phyloP scores from a whole-genome alignment of 1,140 invertebrate genomes.

The Pogonomyrmex californicus region DNA sequence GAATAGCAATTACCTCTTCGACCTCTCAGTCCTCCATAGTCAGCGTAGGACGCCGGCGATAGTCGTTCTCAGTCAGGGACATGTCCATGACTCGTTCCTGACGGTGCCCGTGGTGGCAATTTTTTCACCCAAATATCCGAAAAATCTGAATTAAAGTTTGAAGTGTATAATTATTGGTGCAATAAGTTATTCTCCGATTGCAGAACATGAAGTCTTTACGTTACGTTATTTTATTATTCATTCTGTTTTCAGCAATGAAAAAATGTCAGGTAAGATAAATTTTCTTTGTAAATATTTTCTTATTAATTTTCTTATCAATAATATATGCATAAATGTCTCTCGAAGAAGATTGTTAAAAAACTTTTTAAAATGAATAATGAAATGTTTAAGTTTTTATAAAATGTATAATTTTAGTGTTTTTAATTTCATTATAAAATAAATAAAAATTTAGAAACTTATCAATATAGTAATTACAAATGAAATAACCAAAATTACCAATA shows the following conservation, averaged over 20 bases:
- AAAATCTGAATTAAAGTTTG: not conserved
- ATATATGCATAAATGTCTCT: not conserved
- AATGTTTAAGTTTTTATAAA: not conserved
- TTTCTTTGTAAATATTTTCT: not conserved
- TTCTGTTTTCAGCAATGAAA: constrained; percentile 22
- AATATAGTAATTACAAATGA: constrained; percentile 30
- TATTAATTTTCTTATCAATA: not conserved
- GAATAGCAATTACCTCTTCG: constrained; percentile 81
- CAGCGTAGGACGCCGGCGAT: constrained; percentile 79
- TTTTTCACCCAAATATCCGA: constrained; percentile 50
- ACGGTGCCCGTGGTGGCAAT: constrained; percentile 72
- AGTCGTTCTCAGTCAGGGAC: constrained; percentile 75
- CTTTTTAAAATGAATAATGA: not conserved
- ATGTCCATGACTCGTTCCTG: constrained; percentile 77
- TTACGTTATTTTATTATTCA: constrained; percentile 48
- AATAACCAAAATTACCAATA: not conserved
- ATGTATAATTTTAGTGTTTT: not conserved
- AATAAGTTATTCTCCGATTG: not conserved
- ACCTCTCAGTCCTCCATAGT: constrained; percentile 78
- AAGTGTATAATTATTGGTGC: constrained; percentile 37
- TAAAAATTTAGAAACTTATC: not conserved
- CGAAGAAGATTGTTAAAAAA: not conserved
- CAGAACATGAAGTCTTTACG: constrained; percentile 72
- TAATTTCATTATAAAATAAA: not conserved
- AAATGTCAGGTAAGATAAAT: constrained; percentile 65